Evolutionary conservation across 2,888 invertebrate genomes (phyloP), one percentile per base, ranked within the genome.

Genomic region (Mimumesa dahlbomi): DNA sequence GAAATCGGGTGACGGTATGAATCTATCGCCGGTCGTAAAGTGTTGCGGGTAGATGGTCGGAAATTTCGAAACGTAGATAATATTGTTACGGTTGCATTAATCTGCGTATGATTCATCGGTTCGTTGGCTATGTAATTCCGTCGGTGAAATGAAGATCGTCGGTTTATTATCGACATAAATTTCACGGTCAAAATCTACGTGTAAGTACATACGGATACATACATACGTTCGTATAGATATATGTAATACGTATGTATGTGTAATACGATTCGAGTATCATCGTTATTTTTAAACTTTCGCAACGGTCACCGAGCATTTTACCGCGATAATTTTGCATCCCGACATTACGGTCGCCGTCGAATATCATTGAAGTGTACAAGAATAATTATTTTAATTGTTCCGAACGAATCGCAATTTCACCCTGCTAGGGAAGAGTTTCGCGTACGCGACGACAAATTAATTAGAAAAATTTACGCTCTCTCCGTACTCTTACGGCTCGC

Each of bases 31-130:
- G 29, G 40, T 57, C 57, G 62, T 63, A 63, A 76, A 73, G 53
- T 46, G 46, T 34, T 43, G 42, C 34, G 54, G 22, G 36, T 50
- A n/a, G n/a, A 43, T 36, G 48, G 18, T 13, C 45, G 73, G 59
- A 61, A 59, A 61, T 34, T 21, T 54, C 45, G 50, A 25, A 25
- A 62, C 49, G 68, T 45, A 25, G 58, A 65, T 73, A 73, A 75
- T 75, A 69, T 73, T 63, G 69, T 61, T 66, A 68, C 69, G 58
- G 40, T 57, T 64, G 73, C 59, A 69, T 69, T 77, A 77, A 76
- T 76, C 59, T 69, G 45, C 56, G 43, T 31, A 43, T 63, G 59
- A 77, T 63, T 66, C 62, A 63, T 69, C 46, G 68, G 25, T 52
- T 36, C 48, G 29, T 4, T 29, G 46, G 58, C 40, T 42, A 43